A percentile compares a stretch with the other conserved stretches of the same genome.
Conservation (phyloP, 2,888 invertebrate genomes). For the Scaptomyza reducta region DNA sequence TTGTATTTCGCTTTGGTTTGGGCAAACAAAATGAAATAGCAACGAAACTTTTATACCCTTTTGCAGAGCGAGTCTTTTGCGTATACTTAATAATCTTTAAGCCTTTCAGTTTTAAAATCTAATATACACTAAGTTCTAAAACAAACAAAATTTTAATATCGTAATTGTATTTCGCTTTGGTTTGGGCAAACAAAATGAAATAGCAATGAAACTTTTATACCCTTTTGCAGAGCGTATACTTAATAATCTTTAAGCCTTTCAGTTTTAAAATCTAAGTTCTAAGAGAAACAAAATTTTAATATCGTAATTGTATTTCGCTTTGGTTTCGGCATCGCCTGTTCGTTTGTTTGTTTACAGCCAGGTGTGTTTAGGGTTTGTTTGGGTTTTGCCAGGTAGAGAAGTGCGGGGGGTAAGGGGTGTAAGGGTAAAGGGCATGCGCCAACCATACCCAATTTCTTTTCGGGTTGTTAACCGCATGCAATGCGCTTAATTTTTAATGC, state of each 20-base stretch:
- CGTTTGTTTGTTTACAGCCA: slow-evolving; percentile 3
- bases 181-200: no score
- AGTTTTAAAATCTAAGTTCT: no score
- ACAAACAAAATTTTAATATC: no score
- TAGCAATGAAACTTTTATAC: not conserved
- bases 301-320: not conserved
- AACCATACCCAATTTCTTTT: slow-evolving; percentile 19
- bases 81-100: slow-evolving; percentile 1
- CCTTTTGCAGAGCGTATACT: not conserved
- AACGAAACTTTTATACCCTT: slow-evolving; percentile 4
- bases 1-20: no score
- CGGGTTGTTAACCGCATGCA: slow-evolving; percentile 49
- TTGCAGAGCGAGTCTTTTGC: not conserved
- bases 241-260: not conserved
- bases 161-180: no score
- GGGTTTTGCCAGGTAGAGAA: not conserved
- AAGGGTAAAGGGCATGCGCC: slow-evolving; percentile 2
- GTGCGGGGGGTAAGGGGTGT: not conserved
- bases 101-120: no score
- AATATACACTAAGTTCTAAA: no score
- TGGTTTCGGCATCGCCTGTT: not conserved
- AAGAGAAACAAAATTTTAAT: no score
- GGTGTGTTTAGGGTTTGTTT: slow-evolving; percentile 24
- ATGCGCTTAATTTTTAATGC: slow-evolving; percentile 44
- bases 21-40: no score